Base-by-base conservation (phyloP, 2,797 vertebrate genomes). In the Cynodonichthys magdalenae region DNA sequence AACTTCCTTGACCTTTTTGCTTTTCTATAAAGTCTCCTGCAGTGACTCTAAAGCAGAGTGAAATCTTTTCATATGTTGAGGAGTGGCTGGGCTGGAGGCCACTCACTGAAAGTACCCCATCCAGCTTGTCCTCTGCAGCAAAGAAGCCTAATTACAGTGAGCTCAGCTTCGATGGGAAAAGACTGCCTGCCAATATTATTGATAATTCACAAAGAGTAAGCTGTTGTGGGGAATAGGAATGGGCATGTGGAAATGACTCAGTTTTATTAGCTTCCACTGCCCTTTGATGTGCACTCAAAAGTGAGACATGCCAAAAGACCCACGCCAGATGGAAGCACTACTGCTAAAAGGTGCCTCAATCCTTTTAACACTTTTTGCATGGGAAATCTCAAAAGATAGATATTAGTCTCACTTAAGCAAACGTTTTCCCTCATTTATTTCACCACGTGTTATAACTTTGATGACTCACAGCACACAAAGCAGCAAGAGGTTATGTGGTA, bases 121-220 rank as follows among this genome's bases (percentile, higher is more conserved):
- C 77, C 74, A 81, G 77, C 83, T 79, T 71, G 81, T 87, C 78
- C 80, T 82, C 75, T 73, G 82, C 83, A 76, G 85, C 71, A 75
- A 73, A 82, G 72, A 83, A 75, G 86, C 78, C 84, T 88, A 89
- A 92, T 92, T 90, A 87, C 77, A 81, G 85, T 47, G 67, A 77
- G 78, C 78, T 81, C 78, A 79, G 86, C 85, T 84, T 79, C 66
- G 67, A 28, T 71, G 78, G 85, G 89, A 90, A 82, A 80, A 75
- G 85, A 72, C 61, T 28, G 70, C 71, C 82, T 88, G 89, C 90
- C 89, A 91, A 90, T 87, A 89, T 73, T 89, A 91, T 89, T 87
- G 90, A 92, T 92, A 90, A 91, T 90, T 92, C 88, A 92, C 83
- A 85, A 81, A 67, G 75, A 83, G 83, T 90, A 90, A 91, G 81